Percentiles rank a stretch among this genome's conserved stretches.
phyloP scores from a whole-genome alignment of 2,797 vertebrate species.

The Heteromormyrus szaboi region DNA sequence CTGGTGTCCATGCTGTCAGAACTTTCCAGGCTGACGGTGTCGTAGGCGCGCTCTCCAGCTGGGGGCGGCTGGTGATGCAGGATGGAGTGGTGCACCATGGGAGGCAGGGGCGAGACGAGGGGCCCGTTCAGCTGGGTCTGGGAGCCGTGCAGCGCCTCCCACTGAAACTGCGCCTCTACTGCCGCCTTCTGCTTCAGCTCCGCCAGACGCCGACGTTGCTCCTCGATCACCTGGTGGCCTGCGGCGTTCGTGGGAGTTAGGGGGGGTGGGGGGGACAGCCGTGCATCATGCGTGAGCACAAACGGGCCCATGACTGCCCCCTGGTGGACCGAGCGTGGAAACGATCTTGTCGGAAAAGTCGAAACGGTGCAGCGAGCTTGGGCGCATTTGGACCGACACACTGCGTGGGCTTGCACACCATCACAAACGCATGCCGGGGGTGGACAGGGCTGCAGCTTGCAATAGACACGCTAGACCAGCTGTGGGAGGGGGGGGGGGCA shows the following conservation, averaged over 20 bases:
- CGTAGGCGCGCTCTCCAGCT: constrained; percentile 69
- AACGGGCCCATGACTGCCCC: background rate
- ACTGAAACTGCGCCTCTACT: constrained; percentile 86
- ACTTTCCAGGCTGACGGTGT: constrained; percentile 93
- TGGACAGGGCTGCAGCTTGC: background rate
- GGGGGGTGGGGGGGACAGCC: background rate
- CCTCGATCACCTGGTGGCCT: constrained; percentile 95
- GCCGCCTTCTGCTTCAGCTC: constrained; percentile 90
- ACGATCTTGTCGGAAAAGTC: background rate
- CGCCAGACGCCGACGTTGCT: constrained; percentile 82
- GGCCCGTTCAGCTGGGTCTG: constrained; percentile 52
- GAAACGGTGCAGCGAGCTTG: background rate
- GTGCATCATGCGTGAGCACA: background rate
- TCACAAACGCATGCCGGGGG: background rate
- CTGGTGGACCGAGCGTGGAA: background rate
- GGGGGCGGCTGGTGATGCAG: constrained; percentile 78
- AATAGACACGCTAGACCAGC: background rate
- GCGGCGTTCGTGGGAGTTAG: constrained; percentile 7
- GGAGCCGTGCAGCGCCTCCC: constrained; percentile 81
- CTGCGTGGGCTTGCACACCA: background rate
- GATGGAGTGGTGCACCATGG: constrained; percentile 81
- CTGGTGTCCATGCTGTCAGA: constrained; percentile 97
- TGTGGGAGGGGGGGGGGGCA: background rate
- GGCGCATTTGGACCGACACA: background rate
- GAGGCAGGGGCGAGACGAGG: constrained; percentile 46